Percentiles rank a stretch among this genome's conserved stretches.
Evolutionary conservation across 2,797 vertebrate genomes (phyloP).

Genomic region (Poecile montanus): DNA sequence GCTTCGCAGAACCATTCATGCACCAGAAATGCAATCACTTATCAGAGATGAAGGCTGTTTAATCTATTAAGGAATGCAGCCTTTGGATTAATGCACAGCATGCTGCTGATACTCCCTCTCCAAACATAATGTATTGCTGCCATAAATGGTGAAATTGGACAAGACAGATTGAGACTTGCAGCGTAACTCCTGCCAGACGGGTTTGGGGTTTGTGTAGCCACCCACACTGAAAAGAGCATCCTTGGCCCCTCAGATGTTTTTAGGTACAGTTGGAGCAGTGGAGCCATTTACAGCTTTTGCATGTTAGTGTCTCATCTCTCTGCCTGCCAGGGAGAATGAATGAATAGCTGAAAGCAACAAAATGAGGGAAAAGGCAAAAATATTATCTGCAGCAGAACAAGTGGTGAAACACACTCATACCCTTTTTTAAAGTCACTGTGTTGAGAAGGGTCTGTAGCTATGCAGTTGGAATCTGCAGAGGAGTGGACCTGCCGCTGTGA

Average conservation of each 20-base stretch:
- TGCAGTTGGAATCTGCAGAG: neutral
- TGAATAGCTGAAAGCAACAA: neutral
- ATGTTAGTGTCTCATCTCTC: neutral
- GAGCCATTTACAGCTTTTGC: neutral
- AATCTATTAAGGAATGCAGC: slow-evolving; percentile 32
- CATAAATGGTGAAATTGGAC: slow-evolving; percentile 49
- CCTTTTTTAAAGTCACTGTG: neutral
- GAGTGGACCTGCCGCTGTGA: neutral
- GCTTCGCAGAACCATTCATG: neutral
- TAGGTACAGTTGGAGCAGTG: neutral
- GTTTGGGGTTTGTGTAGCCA: neutral
- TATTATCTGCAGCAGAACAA: neutral
- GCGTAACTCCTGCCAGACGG: neutral
- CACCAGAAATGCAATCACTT: slow-evolving; percentile 30
- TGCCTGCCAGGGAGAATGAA: neutral
- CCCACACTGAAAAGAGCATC: neutral
- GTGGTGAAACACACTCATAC: neutral
- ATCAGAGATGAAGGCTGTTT: slow-evolving; percentile 6
- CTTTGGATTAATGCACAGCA: neutral
- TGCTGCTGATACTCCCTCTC: slow-evolving; percentile 30
- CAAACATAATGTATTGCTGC: neutral
- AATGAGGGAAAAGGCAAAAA: neutral
- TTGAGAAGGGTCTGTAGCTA: neutral
- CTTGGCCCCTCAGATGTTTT: neutral
- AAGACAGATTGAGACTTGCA: neutral